Evolutionary conservation across 2,888 invertebrate species (phyloP).

Genomic region (Lasius platythorax): DNA sequence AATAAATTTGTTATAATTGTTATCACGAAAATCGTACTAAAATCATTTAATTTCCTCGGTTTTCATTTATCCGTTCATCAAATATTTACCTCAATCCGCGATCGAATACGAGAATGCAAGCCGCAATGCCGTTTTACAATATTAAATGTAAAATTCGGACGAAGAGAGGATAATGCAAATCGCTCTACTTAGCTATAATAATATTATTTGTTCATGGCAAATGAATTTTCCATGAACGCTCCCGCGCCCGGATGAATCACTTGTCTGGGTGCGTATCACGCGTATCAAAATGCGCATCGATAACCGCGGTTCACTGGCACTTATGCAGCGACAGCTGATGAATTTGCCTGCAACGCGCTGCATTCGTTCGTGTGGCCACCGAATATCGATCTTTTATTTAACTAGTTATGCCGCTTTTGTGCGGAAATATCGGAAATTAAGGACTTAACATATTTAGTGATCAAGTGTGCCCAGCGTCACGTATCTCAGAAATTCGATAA

Average conservation of each 20-base stretch:
- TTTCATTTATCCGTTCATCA: slow-evolving; percentile 32
- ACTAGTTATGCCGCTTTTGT: slow-evolving; percentile 26
- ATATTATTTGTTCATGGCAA: slow-evolving; percentile 51
- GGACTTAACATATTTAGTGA: neutral
- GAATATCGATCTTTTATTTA: slow-evolving; percentile 35
- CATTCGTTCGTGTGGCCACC: slow-evolving; percentile 31
- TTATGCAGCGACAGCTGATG: slow-evolving; percentile 66
- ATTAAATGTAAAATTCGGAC: slow-evolving; percentile 26
- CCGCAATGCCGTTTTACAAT: slow-evolving; percentile 3
- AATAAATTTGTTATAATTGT: slow-evolving; percentile 9
- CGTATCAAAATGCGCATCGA: slow-evolving; percentile 44
- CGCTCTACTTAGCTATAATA: slow-evolving; percentile 57
- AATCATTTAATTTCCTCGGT: slow-evolving; percentile 22
- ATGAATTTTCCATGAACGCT: slow-evolving; percentile 52
- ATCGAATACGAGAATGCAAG: neutral
- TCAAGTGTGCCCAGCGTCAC: neutral
- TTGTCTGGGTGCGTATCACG: slow-evolving; percentile 34
- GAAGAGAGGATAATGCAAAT: slow-evolving; percentile 49
- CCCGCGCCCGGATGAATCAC: slow-evolving; percentile 42
- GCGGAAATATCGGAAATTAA: slow-evolving; percentile 37
- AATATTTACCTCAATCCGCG: slow-evolving; percentile 13
- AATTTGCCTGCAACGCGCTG: slow-evolving; percentile 46
- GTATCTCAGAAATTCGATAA: neutral
- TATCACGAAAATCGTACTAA: slow-evolving; percentile 2
- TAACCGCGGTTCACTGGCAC: slow-evolving; percentile 53